Evolutionary conservation across 2,113 vertebrate species (phyloP), one percentile per base, ranked within the genome.

Genomic region (Hemicordylus capensis): DNA sequence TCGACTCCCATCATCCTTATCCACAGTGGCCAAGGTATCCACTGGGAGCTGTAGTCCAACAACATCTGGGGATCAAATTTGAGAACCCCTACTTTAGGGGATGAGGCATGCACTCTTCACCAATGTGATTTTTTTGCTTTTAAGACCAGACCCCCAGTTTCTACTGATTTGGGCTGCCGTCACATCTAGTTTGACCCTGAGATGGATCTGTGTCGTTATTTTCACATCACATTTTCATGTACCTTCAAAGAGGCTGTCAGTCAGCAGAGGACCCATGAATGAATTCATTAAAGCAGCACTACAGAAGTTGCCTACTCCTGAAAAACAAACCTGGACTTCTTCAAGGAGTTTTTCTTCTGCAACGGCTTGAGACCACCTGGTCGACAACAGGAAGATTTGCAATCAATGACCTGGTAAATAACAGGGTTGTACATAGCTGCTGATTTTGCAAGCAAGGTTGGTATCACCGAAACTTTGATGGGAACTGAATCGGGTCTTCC

Each of bases 361-460:
- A 94, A 77, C 59, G 73, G 76, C 90, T 91, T 95, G 72, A 95
- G 90, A 59, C 96, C 95, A 79, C 89, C 83, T 2, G 89, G 66
- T 3, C 91, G 95, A n/a, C 93, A 94, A 63, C 97, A 98, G 79
- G 96, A 88, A 61, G 95, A 95, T 89, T 95, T 98, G 84, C 97
- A 97, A 14, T 97, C 96, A 3, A 98, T 96, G 44, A 99, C 94
- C 93, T 99, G 98, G 95, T 99, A 99, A 88, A 99, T 99, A 89
- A 99, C 98, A 4, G 98, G 98, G 92, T 99, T 99, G 95, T 99
- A 99, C 98, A 99, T 98, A 28, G 98, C 97, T 12, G 98, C 97
- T 3, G 98, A 99, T 92, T 99, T 99, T 54, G 98, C 98, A 26
- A 99, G 96, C 73, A 99, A 87, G 0, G 98, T 98, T 15, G 98